phyloP scores from a whole-genome alignment of 2,888 invertebrate genomes.

The Cosmorhoe ocellata region DNA sequence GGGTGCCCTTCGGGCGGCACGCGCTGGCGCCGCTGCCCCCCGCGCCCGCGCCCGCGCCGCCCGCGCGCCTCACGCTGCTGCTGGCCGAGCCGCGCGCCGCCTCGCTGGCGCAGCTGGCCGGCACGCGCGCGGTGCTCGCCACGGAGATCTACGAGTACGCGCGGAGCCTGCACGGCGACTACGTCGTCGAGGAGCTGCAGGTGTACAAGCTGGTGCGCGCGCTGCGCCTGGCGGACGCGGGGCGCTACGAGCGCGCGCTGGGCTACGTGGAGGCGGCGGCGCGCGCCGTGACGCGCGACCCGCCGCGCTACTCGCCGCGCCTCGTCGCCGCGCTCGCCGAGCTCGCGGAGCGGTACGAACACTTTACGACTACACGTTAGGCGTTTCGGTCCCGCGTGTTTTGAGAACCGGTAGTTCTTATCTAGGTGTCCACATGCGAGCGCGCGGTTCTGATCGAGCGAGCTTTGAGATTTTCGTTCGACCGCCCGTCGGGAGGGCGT shows the following conservation, averaged over 20 bases:
- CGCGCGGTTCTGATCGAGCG: too few species aligned
- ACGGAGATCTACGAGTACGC: conserved; percentile 98
- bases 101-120: conserved; percentile 86
- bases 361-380: too few species aligned
- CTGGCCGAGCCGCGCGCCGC: conserved; percentile 87
- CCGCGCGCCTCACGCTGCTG: conserved; percentile 88
- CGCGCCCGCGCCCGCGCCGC: conserved; percentile 64
- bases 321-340: conserved; percentile 45
- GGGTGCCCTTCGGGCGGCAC: conserved; percentile 82
- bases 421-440: too few species aligned
- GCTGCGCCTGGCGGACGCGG: conserved; percentile 87
- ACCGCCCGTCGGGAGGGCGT: neutral
- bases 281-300: conserved; percentile 83
- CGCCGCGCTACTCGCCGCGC: conserved; percentile 58
- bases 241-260: conserved; percentile 90
- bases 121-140: conserved; percentile 93
- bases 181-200: conserved; percentile 89
- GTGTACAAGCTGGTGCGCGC: conserved; percentile 93
- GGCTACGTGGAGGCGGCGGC: conserved; percentile 92
- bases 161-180: conserved; percentile 88
- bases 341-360: too few species aligned
- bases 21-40: conserved; percentile 57
- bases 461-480: too few species aligned
- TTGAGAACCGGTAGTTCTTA: too few species aligned
- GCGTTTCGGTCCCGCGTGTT: too few species aligned